phyloP scores from a whole-genome alignment of 2,797 vertebrate species.

The Dallia pectoralis region DNA sequence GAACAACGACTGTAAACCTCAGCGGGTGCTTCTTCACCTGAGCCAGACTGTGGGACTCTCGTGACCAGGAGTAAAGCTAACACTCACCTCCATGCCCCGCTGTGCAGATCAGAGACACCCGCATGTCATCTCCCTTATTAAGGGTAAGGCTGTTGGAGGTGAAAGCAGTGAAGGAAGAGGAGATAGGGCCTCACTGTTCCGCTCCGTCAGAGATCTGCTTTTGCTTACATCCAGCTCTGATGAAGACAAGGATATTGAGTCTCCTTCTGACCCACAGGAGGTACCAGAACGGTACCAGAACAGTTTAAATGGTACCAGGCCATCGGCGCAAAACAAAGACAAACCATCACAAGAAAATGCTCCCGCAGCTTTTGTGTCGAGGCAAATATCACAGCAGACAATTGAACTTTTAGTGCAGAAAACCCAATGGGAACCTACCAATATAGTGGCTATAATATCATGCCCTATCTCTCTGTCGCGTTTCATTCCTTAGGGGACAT shows the following conservation, averaged over 20 bases:
- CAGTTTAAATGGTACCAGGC: constrained; percentile 28
- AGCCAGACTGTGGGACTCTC: too few relatives aligned
- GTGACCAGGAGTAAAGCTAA: too few relatives aligned
- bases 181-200: not conserved
- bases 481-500: constrained; percentile 3
- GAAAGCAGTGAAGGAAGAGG: not conserved
- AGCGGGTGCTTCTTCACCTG: too few relatives aligned
- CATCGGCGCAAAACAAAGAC: constrained; percentile 22
- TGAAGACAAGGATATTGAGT: not conserved
- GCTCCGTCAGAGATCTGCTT: constrained; percentile 21
- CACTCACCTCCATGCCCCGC: not conserved
- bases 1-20: too few relatives aligned
- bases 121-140: not conserved
- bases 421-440: not conserved
- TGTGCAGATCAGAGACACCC: not conserved
- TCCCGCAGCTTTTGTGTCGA: not conserved
- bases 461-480: not conserved
- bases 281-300: not conserved
- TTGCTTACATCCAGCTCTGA: constrained; percentile 28
- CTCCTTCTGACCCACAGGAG: not conserved
- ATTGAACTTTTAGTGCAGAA: not conserved
- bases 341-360: not conserved
- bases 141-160: not conserved
- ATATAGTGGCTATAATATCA: not conserved
- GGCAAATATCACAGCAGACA: constrained; percentile 1